Conservation (phyloP, 2,888 invertebrate genomes). For the Cephus nigrinus region DNA sequence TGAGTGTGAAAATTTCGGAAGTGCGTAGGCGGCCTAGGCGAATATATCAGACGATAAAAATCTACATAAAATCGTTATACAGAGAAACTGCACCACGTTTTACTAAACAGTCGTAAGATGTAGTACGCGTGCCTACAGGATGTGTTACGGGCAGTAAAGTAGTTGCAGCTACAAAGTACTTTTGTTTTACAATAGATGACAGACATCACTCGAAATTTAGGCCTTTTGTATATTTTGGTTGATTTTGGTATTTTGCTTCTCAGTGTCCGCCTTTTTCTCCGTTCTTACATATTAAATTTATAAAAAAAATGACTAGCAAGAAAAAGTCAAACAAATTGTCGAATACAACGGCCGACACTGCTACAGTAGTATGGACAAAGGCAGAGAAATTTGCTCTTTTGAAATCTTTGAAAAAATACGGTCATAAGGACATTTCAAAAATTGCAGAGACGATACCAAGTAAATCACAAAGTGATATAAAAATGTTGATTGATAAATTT, state of each 20-base stretch:
- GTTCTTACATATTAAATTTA: not conserved
- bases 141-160: not conserved
- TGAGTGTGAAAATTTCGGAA: not conserved
- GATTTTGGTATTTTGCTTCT: not conserved
- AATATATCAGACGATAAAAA: not conserved
- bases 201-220: not conserved
- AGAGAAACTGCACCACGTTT: not conserved
- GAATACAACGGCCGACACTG: not conserved
- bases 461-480: slow-evolving; percentile 39
- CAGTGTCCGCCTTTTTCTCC: not conserved
- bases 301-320: not conserved
- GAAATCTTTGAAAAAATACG: slow-evolving; percentile 46
- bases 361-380: slow-evolving; percentile 34
- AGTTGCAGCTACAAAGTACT: not conserved
- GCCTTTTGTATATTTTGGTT: not conserved
- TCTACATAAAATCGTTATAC: not conserved
- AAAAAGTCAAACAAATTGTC: not conserved
- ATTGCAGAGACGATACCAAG: slow-evolving; percentile 42
- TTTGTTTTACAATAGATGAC: not conserved
- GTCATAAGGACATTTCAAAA: slow-evolving; percentile 41
- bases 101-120: not conserved
- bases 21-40: not conserved
- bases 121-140: not conserved
- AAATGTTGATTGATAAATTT: slow-evolving; percentile 46
- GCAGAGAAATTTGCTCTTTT: slow-evolving; percentile 46